These are phyloP conservation scores for Syrista parreyssii DNA, from an alignment of 2,888 invertebrate genomes.

Conservation along the genomic window DNA sequence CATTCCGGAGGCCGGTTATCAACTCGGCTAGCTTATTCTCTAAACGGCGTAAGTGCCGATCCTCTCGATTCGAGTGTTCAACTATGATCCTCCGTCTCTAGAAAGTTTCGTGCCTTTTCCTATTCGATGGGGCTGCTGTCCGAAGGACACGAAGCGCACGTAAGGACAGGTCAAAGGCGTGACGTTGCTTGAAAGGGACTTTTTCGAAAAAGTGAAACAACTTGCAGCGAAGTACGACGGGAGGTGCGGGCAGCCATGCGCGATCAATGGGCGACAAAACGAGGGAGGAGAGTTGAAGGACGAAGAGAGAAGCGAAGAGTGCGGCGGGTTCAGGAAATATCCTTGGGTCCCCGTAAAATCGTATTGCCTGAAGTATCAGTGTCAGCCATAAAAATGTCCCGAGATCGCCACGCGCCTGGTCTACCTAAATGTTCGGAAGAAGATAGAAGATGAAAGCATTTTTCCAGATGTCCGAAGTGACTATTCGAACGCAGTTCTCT, in stretches of 20 bases:
- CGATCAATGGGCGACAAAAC: neutral
- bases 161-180: neutral
- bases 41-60: constrained; percentile 17
- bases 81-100: neutral
- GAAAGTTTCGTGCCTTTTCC: neutral
- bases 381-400: neutral
- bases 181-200: neutral
- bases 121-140: neutral
- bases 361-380: neutral
- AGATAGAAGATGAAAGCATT: neutral
- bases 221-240: neutral
- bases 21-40: constrained; percentile 48
- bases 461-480: neutral
- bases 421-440: neutral
- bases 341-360: neutral
- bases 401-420: neutral
- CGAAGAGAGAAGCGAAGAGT: neutral
- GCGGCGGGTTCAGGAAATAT: neutral
- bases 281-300: neutral
- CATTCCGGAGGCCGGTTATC: constrained; percentile 61
- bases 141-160: neutral
- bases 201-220: neutral
- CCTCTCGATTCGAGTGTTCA: too few species aligned
- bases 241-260: neutral
- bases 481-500: neutral